phyloP scores from a whole-genome alignment of 2,888 invertebrate genomes.

The Lobophora halterata region DNA sequence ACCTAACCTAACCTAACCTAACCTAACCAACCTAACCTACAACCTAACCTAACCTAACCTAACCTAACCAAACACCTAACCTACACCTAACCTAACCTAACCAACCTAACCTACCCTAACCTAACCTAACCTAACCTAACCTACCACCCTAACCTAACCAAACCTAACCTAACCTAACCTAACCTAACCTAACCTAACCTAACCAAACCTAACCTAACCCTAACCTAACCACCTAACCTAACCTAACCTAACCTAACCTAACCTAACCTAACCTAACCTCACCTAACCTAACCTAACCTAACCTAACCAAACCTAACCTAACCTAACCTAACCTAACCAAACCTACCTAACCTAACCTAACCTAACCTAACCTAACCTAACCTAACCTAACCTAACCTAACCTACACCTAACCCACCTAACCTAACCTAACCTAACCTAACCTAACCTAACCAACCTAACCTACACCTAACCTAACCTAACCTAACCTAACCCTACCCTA shows the following conservation, averaged over 20 bases:
- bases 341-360: slow-evolving; percentile 23
- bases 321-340: slow-evolving; percentile 35
- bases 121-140: slow-evolving; percentile 21
- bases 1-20: slow-evolving; percentile 21
- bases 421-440: slow-evolving; percentile 19
- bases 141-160: slow-evolving; percentile 17
- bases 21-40: slow-evolving; percentile 26
- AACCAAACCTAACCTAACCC: slow-evolving; percentile 27
- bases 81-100: slow-evolving; percentile 27
- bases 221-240: slow-evolving; percentile 22
- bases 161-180: slow-evolving; percentile 23
- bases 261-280: slow-evolving; percentile 13
- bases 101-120: slow-evolving; percentile 23
- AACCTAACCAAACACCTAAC: slow-evolving; percentile 20
- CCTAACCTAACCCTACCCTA: slow-evolving; percentile 27
- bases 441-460: slow-evolving; percentile 28
- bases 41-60: slow-evolving; percentile 21
- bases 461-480: slow-evolving; percentile 27
- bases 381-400: slow-evolving; percentile 24
- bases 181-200: slow-evolving; percentile 16
- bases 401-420: slow-evolving; percentile 19
- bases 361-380: slow-evolving; percentile 21
- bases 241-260: slow-evolving; percentile 15
- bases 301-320: slow-evolving; percentile 31
- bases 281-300: slow-evolving; percentile 20